Evolutionary conservation across 1,140 invertebrate genomes (phyloP), one percentile per base, ranked within the genome.

Genomic region (Drosophila auraria): DNA sequence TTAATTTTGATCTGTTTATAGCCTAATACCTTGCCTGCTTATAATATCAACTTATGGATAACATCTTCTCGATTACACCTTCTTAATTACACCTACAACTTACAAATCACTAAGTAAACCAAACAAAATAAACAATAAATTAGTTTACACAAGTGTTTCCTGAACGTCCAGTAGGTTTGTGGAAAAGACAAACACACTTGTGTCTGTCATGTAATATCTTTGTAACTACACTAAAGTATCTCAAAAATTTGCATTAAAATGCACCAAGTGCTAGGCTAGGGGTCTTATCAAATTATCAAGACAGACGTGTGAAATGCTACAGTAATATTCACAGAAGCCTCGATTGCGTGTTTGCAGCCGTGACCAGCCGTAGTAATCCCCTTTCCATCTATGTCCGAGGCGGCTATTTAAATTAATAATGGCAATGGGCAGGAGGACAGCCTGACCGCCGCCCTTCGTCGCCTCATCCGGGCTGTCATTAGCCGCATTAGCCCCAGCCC

Each of bases 321-420:
- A 69, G 20, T 54, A 72, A 77, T 49, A 38, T 57, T 63, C 40
- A 66, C 40, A 66, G 23, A 23, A 33, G 20, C 17, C n/a, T 20
- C 20, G 20, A 20, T 71, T 64, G 58, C 74, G 50, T 58, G 61
- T 61, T 44, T 63, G 61, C 53, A n/a, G 25, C 47, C 54, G 60
- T 73, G 70, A 42, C 62, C 49, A 56, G 27, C 42, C 23, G 44
- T 47, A 40, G 58, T 50, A 57, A 40, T 17, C 56, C 42, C 56
- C 50, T 9, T 50, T 57, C 27, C 38, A 20, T 45, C 73, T 54
- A 36, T 60, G 63, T 78, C 50, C 54, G 25, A 23, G 25, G 33
- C 45, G 63, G 72, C 63, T 74, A 87, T 87, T 89, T 87, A 87
- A 87, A 87, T 87, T 89, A 87, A 89, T 87, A 87, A 83, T 89